A percentile compares a stretch with the other conserved stretches of the same genome.
Evolutionary conservation across 2,113 vertebrate genomes (phyloP).

Genomic region (Petrocephalus microphthalmus): DNA sequence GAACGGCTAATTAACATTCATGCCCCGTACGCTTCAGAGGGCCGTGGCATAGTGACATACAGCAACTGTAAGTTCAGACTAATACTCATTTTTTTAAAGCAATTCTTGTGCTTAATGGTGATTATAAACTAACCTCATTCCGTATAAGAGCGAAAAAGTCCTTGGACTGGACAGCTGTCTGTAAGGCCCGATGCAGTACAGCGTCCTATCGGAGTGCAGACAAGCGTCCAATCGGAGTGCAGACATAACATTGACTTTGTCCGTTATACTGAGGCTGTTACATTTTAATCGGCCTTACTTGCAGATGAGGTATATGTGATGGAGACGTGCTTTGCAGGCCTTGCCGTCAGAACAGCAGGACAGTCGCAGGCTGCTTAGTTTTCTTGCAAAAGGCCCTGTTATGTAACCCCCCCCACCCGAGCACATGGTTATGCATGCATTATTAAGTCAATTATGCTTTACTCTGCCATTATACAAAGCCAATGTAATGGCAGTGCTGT

Average conservation of each 20-base stretch:
- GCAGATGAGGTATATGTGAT: neutral
- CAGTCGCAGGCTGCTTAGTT: neutral
- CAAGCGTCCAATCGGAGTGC: too few species aligned
- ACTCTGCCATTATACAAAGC: conserved; percentile 39
- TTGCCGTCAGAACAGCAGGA: neutral
- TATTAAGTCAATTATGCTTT: conserved; percentile 46
- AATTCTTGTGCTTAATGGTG: neutral
- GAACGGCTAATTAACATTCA: conserved; percentile 17
- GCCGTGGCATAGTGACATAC: neutral
- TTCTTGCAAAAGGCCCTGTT: neutral
- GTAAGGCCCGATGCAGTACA: neutral
- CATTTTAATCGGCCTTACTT: neutral
- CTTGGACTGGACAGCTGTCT: neutral
- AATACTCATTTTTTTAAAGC: conserved; percentile 1
- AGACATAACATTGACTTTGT: too few species aligned
- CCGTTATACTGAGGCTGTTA: neutral
- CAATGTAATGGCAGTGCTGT: conserved; percentile 40
- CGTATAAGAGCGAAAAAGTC: neutral
- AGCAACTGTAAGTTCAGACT: neutral
- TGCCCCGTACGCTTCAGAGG: neutral
- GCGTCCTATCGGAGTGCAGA: too few species aligned
- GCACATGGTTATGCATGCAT: conserved; percentile 7
- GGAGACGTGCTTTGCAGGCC: neutral
- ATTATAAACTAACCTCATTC: neutral
- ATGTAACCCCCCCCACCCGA: neutral